Percentiles rank a stretch among this genome's conserved stretches.
Conservation (phyloP, 2,797 vertebrate genomes). For the Hippoglossus hippoglossus region DNA sequence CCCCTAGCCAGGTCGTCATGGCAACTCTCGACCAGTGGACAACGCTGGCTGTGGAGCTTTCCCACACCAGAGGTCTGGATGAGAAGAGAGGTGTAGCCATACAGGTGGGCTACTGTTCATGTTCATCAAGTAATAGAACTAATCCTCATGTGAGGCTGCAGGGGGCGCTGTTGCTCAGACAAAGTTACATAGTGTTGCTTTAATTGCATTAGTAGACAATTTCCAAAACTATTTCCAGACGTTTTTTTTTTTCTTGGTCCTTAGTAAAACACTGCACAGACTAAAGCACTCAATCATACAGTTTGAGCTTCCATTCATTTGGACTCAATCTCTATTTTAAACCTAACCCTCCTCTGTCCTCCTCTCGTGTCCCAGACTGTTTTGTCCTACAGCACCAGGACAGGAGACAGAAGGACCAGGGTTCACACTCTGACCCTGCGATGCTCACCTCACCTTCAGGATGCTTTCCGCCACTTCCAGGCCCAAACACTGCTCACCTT, state of each 20-base stretch:
- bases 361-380: conserved; percentile 65
- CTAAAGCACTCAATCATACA: too few species aligned
- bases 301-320: too few species aligned
- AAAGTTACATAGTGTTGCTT: too few species aligned
- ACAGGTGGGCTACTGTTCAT: conserved; percentile 71
- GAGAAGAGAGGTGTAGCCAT: conserved; percentile 77
- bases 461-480: conserved; percentile 83
- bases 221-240: too few species aligned
- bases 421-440: conserved; percentile 81
- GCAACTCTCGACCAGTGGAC: conserved; percentile 78
- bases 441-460: conserved; percentile 80
- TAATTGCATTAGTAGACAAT: too few species aligned
- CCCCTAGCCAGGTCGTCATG: conserved; percentile 73
- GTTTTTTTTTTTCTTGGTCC: too few species aligned
- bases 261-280: too few species aligned
- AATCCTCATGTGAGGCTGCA: too few species aligned
- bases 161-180: too few species aligned
- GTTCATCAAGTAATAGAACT: neutral
- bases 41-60: conserved; percentile 81
- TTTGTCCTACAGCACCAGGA: conserved; percentile 75
- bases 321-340: neutral
- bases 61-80: conserved; percentile 78
- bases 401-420: conserved; percentile 76
- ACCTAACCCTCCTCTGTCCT: neutral
- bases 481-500: conserved; percentile 84